Evolutionary conservation across 2,797 vertebrate species (phyloP).

Genomic region (Spondyliosoma cantharus): DNA sequence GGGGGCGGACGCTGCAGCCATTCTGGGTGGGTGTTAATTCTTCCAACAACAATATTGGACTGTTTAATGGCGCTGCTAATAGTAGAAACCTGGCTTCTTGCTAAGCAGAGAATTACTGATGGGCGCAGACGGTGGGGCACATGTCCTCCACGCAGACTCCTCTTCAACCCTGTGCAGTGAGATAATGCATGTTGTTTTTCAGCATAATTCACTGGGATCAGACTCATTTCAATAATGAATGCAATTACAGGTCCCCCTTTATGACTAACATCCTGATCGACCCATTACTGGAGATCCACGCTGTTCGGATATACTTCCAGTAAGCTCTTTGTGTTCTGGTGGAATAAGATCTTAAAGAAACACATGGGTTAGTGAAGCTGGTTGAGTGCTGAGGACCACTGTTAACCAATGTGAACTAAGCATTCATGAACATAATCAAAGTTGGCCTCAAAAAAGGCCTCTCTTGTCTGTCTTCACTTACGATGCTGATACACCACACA

Average conservation of each 20-base stretch:
- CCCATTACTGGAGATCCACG: conserved; percentile 66
- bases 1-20: conserved; percentile 25
- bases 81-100: conserved; percentile 28
- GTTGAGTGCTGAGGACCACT: conserved; percentile 22
- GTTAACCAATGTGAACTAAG: conserved; percentile 16
- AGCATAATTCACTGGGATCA: conserved; percentile 67
- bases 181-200: conserved; percentile 71
- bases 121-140: conserved; percentile 52
- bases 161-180: conserved; percentile 45
- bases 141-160: conserved; percentile 57
- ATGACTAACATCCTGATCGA: conserved; percentile 76
- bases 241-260: conserved; percentile 74
- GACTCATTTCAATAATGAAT: conserved; percentile 79
- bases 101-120: conserved; percentile 48
- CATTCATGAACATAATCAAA: conserved; percentile 13
- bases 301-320: conserved; percentile 55
- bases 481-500: conserved; percentile 13
- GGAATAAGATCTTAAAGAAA: conserved; percentile 29
- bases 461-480: background rate
- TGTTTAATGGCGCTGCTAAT: conserved; percentile 45
- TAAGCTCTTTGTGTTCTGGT: conserved; percentile 34
- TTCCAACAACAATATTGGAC: conserved; percentile 29
- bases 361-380: conserved; percentile 2
- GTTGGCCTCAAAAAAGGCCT: conserved; percentile 3
- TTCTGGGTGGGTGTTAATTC: conserved; percentile 54